Conservation (phyloP, 2,888 invertebrate genomes). For the Thecocarcelia acutangulata region DNA sequence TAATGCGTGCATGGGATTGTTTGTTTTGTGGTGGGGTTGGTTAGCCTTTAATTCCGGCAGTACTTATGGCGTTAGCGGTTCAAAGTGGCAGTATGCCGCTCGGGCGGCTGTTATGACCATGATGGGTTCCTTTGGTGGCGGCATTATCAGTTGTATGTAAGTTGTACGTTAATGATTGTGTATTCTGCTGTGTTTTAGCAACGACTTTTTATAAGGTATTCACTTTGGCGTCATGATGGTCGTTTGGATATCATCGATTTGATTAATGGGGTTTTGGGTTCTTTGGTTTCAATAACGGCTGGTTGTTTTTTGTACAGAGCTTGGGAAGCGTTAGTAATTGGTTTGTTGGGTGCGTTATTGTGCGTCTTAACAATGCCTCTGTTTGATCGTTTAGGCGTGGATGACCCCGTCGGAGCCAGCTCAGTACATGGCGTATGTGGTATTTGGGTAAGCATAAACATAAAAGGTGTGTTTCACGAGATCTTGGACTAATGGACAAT, state of each 20-base stretch:
- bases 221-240: constrained; percentile 86
- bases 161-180: constrained; percentile 36
- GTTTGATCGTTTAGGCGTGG: constrained; percentile 89
- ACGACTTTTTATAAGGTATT: constrained; percentile 81
- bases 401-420: constrained; percentile 93
- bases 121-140: constrained; percentile 95
- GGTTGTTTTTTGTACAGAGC: constrained; percentile 93
- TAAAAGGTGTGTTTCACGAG: too few relatives aligned
- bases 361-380: constrained; percentile 88
- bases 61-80: constrained; percentile 89
- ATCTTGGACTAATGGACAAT: too few relatives aligned
- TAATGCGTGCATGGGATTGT: constrained; percentile 94
- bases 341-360: constrained; percentile 89
- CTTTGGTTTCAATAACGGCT: constrained; percentile 93
- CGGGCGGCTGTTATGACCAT: constrained; percentile 94
- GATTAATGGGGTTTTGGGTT: constrained; percentile 93
- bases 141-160: constrained; percentile 84
- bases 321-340: constrained; percentile 93
- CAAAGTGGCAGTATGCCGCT: constrained; percentile 95
- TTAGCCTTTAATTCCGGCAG: constrained; percentile 97
- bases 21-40: constrained; percentile 99
- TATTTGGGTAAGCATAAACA: constrained; percentile 84
- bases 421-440: constrained; percentile 93
- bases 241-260: constrained; percentile 91
- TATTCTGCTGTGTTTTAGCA: not conserved